A percentile compares a stretch with the other conserved stretches of the same genome.
These are phyloP conservation scores for Euspilapteryx auroguttella DNA, from an alignment of 2,888 invertebrate genomes.

Conservation along the genomic window DNA sequence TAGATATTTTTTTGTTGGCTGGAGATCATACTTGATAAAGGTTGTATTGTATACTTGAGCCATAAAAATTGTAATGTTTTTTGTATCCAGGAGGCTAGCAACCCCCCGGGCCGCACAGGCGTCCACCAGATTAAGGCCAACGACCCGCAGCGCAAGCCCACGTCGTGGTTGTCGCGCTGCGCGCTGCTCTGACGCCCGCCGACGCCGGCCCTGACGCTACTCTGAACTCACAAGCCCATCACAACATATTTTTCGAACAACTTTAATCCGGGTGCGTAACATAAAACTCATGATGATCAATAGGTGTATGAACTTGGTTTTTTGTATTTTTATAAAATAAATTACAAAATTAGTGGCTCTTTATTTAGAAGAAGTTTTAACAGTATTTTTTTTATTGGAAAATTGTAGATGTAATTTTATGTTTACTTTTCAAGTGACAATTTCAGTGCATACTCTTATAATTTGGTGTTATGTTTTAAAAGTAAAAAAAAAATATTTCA, in stretches of 20 bases:
- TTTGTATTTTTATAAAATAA: conserved; percentile 57
- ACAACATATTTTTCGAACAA: conserved; percentile 44
- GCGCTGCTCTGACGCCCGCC: conserved; percentile 78
- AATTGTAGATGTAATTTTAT: conserved; percentile 33
- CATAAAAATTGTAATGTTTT: too few relatives aligned
- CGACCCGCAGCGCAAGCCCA: conserved; percentile 79
- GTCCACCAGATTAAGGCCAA: conserved; percentile 75
- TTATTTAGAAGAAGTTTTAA: conserved; percentile 10
- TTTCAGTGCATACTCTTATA: conserved; percentile 25
- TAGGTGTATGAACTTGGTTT: conserved; percentile 28
- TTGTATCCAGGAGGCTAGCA: conserved; percentile 92
- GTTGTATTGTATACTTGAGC: too few relatives aligned
- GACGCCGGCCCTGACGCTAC: conserved; percentile 5
- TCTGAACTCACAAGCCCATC: conserved; percentile 1
- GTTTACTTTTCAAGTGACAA: conserved; percentile 30
- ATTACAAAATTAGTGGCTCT: conserved; percentile 12
- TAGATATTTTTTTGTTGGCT: too few relatives aligned
- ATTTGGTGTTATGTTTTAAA: conserved; percentile 34
- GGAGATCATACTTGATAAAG: too few relatives aligned
- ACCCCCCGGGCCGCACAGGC: conserved; percentile 78
- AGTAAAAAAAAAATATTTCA: conserved; percentile 48
- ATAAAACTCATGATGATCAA: conserved; percentile 22
- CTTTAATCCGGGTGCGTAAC: conserved; percentile 33
- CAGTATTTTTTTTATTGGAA: conserved; percentile 40
- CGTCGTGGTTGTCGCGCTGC: conserved; percentile 86